phyloP scores from a whole-genome alignment of 1,140 invertebrate genomes.

The Diorhabda sublineata region DNA sequence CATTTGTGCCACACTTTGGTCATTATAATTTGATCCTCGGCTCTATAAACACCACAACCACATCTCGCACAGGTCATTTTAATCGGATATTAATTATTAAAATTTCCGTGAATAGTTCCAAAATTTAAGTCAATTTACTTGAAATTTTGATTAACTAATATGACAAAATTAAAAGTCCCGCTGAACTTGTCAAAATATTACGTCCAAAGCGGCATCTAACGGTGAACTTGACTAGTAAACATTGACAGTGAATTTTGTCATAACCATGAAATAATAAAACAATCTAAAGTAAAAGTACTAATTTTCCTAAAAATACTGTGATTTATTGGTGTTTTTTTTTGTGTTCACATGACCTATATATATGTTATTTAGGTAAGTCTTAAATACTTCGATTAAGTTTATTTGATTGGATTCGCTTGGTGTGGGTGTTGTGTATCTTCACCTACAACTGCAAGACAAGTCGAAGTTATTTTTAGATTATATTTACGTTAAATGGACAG shows the following conservation, averaged over 20 bases:
- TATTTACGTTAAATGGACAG: conserved; percentile 9
- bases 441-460: conserved; percentile 7
- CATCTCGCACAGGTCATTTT: conserved; percentile 45
- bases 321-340: conserved; percentile 12
- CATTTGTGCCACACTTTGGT: conserved; percentile 50
- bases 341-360: conserved; percentile 6
- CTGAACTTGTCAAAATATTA: neutral
- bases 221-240: conserved; percentile 18
- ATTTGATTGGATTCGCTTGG: neutral
- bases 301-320: conserved; percentile 15
- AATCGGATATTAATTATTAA: too few species aligned
- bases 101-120: neutral
- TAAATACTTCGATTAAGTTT: neutral
- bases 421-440: conserved; percentile 11
- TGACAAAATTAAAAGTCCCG: conserved; percentile 6
- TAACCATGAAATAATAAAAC: conserved; percentile 31
- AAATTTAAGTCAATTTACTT: conserved; percentile 3
- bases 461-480: conserved; percentile 14
- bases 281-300: conserved; percentile 11
- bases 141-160: conserved; percentile 21
- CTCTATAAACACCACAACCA: conserved; percentile 46
- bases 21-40: conserved; percentile 46
- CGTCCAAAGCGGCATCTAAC: neutral
- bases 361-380: conserved; percentile 12
- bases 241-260: conserved; percentile 29